Conservation (phyloP, 2,113 vertebrate genomes). For the Fulmarus glacialis region DNA sequence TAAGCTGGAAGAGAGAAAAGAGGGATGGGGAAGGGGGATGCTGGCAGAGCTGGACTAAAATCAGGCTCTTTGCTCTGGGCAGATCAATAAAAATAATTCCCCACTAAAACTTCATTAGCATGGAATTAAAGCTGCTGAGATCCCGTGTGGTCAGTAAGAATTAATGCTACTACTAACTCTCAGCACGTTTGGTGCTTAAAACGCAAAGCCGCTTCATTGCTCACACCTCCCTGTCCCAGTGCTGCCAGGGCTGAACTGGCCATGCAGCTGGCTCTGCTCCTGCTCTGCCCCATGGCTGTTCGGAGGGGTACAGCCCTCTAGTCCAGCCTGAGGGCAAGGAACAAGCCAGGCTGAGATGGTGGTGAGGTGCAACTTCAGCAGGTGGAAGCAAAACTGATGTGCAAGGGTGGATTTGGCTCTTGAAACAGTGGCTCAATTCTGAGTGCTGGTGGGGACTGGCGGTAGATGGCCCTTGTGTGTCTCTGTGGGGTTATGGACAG, state of each 20-base stretch:
- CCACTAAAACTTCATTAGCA: constrained; percentile 59
- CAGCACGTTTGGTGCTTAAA: neutral
- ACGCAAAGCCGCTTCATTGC: neutral
- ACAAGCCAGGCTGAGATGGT: neutral
- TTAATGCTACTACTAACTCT: constrained; percentile 2
- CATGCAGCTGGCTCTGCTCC: neutral
- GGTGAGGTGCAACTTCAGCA: neutral
- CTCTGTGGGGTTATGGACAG: neutral
- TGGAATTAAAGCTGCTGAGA: constrained; percentile 48
- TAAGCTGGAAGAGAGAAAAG: constrained; percentile 15
- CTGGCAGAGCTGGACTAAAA: constrained; percentile 30
- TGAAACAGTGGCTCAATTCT: neutral
- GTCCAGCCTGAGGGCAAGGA: neutral
- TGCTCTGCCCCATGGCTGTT: neutral
- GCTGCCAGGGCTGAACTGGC: neutral
- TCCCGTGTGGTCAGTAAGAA: neutral
- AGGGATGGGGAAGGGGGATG: neutral
- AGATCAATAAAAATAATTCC: constrained; percentile 67
- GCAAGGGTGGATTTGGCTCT: neutral
- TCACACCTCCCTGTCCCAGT: neutral
- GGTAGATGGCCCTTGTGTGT: neutral
- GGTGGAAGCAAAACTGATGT: neutral
- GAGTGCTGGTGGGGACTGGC: neutral
- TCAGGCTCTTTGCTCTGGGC: constrained; percentile 29
- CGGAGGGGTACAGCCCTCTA: neutral